Percentiles rank a stretch among this genome's conserved stretches.
These are phyloP conservation scores for Leucophenga maculata DNA, from an alignment of 2,888 invertebrate genomes.

Conservation along the genomic window DNA sequence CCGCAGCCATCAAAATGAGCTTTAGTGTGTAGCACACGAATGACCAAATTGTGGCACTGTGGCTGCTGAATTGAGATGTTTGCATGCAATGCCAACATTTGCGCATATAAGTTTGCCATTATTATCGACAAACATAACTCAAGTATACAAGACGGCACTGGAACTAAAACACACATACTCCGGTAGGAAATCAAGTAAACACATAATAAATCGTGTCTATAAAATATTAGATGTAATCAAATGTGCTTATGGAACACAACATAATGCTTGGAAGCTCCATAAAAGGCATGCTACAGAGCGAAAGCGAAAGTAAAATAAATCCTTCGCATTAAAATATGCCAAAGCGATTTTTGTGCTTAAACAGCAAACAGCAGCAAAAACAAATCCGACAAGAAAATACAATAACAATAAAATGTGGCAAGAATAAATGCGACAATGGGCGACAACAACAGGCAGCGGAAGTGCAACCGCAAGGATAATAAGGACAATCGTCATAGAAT, in stretches of 20 bases:
- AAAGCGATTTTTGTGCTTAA: conserved; percentile 9
- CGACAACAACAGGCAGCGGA: conserved; percentile 2
- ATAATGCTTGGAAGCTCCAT: not conserved
- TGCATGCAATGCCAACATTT: conserved; percentile 6
- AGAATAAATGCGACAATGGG: not conserved
- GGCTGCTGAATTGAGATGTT: not conserved
- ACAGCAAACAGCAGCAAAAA: conserved; percentile 26
- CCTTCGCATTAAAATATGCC: conserved; percentile 42
- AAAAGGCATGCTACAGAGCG: not conserved
- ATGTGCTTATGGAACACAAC: conserved; percentile 30
- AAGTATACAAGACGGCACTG: conserved; percentile 26
- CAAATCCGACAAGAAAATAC: conserved; percentile 65
- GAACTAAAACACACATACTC: not conserved
- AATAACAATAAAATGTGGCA: conserved; percentile 59
- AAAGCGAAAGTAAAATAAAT: conserved; percentile 45
- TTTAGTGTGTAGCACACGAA: too few relatives aligned
- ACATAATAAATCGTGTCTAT: conserved; percentile 20
- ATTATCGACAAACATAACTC: conserved; percentile 38
- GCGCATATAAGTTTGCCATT: conserved; percentile 8
- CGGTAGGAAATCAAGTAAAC: not conserved
- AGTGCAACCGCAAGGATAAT: conserved; percentile 29
- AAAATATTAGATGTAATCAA: conserved; percentile 64
- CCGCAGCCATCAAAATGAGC: too few relatives aligned
- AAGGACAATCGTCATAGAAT: conserved; percentile 50
- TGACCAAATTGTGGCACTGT: too few relatives aligned